A percentile compares a stretch with the other conserved stretches of the same genome.
Evolutionary conservation across 2,113 vertebrate species (phyloP).

Genomic region (Puffinus mauretanicus): DNA sequence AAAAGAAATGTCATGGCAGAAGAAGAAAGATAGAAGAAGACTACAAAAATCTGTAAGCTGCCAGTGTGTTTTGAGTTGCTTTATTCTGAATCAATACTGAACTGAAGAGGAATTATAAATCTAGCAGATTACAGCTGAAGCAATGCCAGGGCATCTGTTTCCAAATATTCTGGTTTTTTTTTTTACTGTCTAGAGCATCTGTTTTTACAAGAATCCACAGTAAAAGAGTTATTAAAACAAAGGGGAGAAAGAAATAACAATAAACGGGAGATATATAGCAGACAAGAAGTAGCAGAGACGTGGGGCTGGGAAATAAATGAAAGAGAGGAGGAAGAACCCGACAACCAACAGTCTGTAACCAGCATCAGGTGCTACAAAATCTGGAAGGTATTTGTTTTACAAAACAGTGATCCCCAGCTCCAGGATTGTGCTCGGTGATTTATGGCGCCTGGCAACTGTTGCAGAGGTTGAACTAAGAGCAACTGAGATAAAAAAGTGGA

Average conservation of each 20-base stretch:
- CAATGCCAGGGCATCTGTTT: slow-evolving; percentile 66
- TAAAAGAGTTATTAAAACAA: slow-evolving; percentile 74
- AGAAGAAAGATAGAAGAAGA: not conserved
- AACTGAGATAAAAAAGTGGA: not conserved
- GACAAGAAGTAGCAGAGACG: slow-evolving; percentile 14
- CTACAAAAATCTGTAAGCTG: slow-evolving; percentile 22
- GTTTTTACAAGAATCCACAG: slow-evolving; percentile 70
- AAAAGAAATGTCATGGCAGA: not conserved
- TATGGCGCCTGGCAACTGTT: slow-evolving; percentile 29
- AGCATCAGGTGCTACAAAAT: slow-evolving; percentile 35
- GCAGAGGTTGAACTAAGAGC: slow-evolving; percentile 32
- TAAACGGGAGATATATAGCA: slow-evolving; percentile 47
- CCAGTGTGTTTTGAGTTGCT: slow-evolving; percentile 47
- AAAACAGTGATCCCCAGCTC: slow-evolving; percentile 26
- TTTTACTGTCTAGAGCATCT: slow-evolving; percentile 61
- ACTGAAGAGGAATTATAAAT: slow-evolving; percentile 63
- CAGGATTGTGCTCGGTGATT: slow-evolving; percentile 52
- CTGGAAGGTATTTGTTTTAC: slow-evolving; percentile 63
- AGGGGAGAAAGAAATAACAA: slow-evolving; percentile 50
- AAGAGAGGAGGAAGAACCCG: not conserved
- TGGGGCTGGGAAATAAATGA: slow-evolving; percentile 16
- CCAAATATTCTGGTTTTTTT: slow-evolving; percentile 16
- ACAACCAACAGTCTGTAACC: slow-evolving; percentile 44
- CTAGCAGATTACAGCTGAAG: slow-evolving; percentile 57
- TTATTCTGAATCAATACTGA: slow-evolving; percentile 67